Conservation (phyloP, 2,888 invertebrate genomes). For the Altica lythri region DNA sequence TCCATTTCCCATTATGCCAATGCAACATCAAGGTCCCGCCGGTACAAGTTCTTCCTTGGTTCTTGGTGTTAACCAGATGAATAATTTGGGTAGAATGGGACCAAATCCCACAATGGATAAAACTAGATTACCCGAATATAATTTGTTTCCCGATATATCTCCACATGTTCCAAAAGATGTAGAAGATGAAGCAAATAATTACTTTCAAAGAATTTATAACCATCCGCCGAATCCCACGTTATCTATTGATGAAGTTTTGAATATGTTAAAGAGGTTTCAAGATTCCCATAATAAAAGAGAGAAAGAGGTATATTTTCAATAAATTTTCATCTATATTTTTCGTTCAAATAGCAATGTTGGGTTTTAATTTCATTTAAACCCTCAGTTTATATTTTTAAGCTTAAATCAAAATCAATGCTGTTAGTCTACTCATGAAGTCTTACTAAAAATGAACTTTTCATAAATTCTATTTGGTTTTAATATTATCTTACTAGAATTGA, state of each 20-base stretch:
- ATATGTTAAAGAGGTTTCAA: constrained; percentile 94
- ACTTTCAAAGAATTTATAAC: constrained; percentile 98
- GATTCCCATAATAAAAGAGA: constrained; percentile 88
- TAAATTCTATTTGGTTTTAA: too few species aligned
- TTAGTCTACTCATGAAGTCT: too few species aligned
- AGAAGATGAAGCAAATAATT: constrained; percentile 98
- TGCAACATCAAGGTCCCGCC: constrained; percentile 64
- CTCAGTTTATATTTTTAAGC: too few species aligned
- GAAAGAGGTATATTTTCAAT: constrained; percentile 71
- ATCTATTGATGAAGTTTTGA: constrained; percentile 93
- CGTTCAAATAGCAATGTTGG: too few species aligned
- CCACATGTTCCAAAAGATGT: constrained; percentile 90
- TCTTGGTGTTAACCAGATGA: constrained; percentile 60
- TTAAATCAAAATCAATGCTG: too few species aligned
- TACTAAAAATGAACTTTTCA: too few species aligned
- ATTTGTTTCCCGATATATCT: constrained; percentile 79
- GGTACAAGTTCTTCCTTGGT: constrained; percentile 59
- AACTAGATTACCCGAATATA: constrained; percentile 64
- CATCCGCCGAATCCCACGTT: constrained; percentile 94
- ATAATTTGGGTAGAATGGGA: constrained; percentile 71
- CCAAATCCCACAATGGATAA: constrained; percentile 70
- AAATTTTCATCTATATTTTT: too few species aligned
- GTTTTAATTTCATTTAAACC: too few species aligned
- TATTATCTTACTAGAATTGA: too few species aligned
- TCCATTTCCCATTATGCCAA: constrained; percentile 77